phyloP scores from a whole-genome alignment of 2,888 invertebrate genomes.

The Parnassius smintheus region DNA sequence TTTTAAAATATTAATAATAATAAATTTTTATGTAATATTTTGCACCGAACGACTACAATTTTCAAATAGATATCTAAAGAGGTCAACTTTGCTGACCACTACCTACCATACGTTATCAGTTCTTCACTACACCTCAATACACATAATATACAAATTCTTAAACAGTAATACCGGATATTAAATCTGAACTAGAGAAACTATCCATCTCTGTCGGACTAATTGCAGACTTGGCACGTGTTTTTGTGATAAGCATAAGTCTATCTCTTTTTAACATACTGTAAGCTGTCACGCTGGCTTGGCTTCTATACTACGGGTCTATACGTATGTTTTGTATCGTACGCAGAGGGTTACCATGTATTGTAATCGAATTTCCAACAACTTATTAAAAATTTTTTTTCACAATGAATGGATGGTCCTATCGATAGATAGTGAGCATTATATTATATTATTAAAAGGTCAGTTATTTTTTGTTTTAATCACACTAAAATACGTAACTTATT shows the following conservation, averaged over 20 bases:
- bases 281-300: constrained; percentile 36
- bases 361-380: not conserved
- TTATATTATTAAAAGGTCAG: too few species aligned
- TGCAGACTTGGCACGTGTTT: constrained; percentile 23
- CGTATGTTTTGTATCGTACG: constrained; percentile 35
- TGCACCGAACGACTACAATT: too few species aligned
- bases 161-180: constrained; percentile 74
- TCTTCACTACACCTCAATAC: constrained; percentile 49
- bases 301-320: constrained; percentile 23
- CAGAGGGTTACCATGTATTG: constrained; percentile 8
- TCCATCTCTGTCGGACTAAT: constrained; percentile 46
- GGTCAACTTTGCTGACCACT: constrained; percentile 56
- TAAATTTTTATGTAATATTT: too few species aligned
- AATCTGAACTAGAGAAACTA: constrained; percentile 42
- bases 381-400: too few species aligned
- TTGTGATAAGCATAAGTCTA: constrained; percentile 40
- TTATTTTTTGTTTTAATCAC: too few species aligned
- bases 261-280: constrained; percentile 43
- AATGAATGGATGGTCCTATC: too few species aligned
- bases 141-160: constrained; percentile 54
- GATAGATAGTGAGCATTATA: too few species aligned
- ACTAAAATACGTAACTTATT: too few species aligned
- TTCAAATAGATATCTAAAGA: constrained; percentile 39
- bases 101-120: constrained; percentile 48
- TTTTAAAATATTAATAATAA: too few species aligned